Evolutionary conservation across 2,888 invertebrate species (phyloP).

Genomic region (Galerucella pusilla): DNA sequence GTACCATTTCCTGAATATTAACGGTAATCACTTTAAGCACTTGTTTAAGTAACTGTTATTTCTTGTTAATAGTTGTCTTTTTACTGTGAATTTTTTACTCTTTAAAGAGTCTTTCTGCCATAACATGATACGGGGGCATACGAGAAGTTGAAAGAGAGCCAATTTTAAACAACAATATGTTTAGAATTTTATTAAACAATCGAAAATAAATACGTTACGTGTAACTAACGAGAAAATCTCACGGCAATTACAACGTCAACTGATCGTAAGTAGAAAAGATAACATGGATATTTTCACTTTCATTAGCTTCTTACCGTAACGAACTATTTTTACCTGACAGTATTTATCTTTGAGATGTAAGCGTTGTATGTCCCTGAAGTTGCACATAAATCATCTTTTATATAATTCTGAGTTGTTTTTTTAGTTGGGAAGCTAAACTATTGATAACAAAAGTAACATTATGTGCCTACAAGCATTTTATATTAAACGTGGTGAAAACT

Average conservation of each 20-base stretch:
- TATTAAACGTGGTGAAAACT: too few relatives aligned
- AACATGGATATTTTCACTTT: conserved; percentile 35
- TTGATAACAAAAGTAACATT: background rate
- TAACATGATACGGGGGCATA: too few relatives aligned
- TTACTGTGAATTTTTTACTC: too few relatives aligned
- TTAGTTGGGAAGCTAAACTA: conserved; percentile 10
- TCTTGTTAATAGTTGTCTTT: too few relatives aligned
- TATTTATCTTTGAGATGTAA: conserved; percentile 25
- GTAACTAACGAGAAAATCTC: conserved; percentile 8
- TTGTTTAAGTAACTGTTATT: too few relatives aligned
- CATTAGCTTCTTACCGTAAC: conserved; percentile 31
- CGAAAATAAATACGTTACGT: background rate
- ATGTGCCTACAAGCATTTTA: too few relatives aligned
- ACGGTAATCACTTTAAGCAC: too few relatives aligned
- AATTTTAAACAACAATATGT: too few relatives aligned
- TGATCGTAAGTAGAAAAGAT: conserved; percentile 24
- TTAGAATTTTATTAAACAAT: too few relatives aligned
- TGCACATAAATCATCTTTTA: conserved; percentile 17
- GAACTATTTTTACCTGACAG: conserved; percentile 28
- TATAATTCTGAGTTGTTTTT: background rate
- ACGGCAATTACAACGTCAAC: conserved; percentile 18
- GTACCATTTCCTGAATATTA: too few relatives aligned
- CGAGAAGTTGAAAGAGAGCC: too few relatives aligned
- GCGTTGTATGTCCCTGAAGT: conserved; percentile 11
- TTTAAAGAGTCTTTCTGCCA: too few relatives aligned